Conservation (phyloP, 2,797 vertebrate genomes). For the Craterocephalus amniculus region DNA sequence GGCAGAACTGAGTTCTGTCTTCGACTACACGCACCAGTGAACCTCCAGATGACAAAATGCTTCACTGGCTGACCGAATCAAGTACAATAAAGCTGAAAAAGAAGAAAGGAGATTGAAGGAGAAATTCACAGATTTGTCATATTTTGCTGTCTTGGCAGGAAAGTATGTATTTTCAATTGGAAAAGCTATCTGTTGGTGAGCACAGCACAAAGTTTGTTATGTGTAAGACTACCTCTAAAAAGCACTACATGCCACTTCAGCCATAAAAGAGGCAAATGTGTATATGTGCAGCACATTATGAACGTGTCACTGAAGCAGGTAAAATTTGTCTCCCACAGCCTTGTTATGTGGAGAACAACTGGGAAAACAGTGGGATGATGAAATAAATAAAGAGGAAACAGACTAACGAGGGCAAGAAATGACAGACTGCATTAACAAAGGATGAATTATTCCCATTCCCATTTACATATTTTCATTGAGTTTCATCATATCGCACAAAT, state of each 20-base stretch:
- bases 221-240: constrained; percentile 5
- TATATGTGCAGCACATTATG: constrained; percentile 6
- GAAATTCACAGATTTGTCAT: constrained; percentile 64
- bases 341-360: constrained; percentile 9
- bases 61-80: constrained; percentile 71
- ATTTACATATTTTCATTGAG: constrained; percentile 58
- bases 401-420: constrained; percentile 52
- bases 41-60: constrained; percentile 79
- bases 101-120: constrained; percentile 58
- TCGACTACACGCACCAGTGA: constrained; percentile 70
- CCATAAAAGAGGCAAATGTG: constrained; percentile 16
- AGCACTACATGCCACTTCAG: neutral
- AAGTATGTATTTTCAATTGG: constrained; percentile 56
- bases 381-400: constrained; percentile 42
- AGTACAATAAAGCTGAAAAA: constrained; percentile 70
- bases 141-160: constrained; percentile 49
- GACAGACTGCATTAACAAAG: constrained; percentile 45
- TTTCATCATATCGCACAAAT: constrained; percentile 54
- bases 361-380: constrained; percentile 22
- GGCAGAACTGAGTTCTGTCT: constrained; percentile 81
- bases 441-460: constrained; percentile 57
- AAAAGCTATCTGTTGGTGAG: constrained; percentile 31
- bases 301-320: constrained; percentile 30
- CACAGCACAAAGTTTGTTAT: constrained; percentile 22
- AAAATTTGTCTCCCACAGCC: constrained; percentile 25